Base-by-base conservation (phyloP, 2,888 invertebrate species). In the Busseola fusca region DNA sequence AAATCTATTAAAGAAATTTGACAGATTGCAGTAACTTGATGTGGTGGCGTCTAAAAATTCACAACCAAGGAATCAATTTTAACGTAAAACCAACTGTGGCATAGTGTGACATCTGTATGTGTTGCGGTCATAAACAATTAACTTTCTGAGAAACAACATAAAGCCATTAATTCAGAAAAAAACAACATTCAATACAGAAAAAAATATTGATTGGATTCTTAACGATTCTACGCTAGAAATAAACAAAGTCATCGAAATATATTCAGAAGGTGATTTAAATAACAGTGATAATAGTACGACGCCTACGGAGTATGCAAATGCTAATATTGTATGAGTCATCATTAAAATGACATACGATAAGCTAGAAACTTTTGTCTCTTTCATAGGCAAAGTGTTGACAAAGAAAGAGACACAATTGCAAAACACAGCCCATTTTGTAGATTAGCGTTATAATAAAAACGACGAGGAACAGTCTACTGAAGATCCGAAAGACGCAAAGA, bases 151-250 rank as follows among this genome's bases (percentile, higher is more conserved):
- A 30, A 54, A 76, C 59, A 71, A 64, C 45, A 48, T 30, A 65
- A 57, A 65, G 21, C 58, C 50, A 76, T 63, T 78, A 69, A 74
- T 42, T 34, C 25, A 40, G 40, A 40, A 40, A 14, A 40, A 40
- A 40, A 14, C 3, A 40, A 4, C 14, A 40, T 40, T 14, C 40
- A 14, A 40, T 34, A 70, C 5, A 80, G 37, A 57, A 65, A 62
- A 78, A 64, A 16, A 27, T n/a, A 48, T 14, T 76, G 57, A 78
- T 76, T 66, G 58, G 52, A 21, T 78, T 80, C 64, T 57, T 58
- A 68, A 45, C 54, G 63, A 64, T 52, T 56, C 59, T 42, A 42
- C 14, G 16, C 30, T 70, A 1, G 12, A 58, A 71, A 70, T 69
- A 71, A 48, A 71, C 40, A 18, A 34, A 52, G 27, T 30, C 58